Percentiles rank a stretch among this genome's conserved stretches.
phyloP scores from a whole-genome alignment of 2,888 invertebrate species.

The Enoplolaimus lenunculus region DNA sequence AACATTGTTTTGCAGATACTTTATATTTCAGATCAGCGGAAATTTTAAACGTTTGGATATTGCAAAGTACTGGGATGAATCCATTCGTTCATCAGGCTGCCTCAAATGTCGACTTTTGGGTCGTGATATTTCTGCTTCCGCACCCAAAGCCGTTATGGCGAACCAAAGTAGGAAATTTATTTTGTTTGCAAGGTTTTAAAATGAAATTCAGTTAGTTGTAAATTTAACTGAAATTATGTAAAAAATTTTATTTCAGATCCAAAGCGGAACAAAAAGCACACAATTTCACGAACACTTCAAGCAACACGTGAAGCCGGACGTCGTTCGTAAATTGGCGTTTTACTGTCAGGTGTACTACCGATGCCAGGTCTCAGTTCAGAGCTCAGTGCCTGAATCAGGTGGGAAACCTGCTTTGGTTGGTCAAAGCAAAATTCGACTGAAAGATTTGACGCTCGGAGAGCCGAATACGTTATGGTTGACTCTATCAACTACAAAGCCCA shows the following conservation, averaged over 20 bases:
- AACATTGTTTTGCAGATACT: neutral
- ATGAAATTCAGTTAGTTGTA: too few relatives aligned
- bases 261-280: neutral
- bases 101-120: slow-evolving; percentile 17
- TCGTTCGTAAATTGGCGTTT: slow-evolving; percentile 16
- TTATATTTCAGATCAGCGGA: slow-evolving; percentile 13
- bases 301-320: slow-evolving; percentile 17
- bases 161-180: slow-evolving; percentile 17
- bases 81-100: neutral
- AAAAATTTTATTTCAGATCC: slow-evolving; percentile 8
- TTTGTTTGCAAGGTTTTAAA: too few relatives aligned
- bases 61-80: slow-evolving; percentile 14
- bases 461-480: slow-evolving; percentile 20
- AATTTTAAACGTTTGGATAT: slow-evolving; percentile 15
- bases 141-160: slow-evolving; percentile 21
- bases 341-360: slow-evolving; percentile 21
- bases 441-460: slow-evolving; percentile 11
- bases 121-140: slow-evolving; percentile 20
- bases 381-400: too few relatives aligned
- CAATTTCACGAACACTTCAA: slow-evolving; percentile 21
- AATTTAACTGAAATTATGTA: too few relatives aligned
- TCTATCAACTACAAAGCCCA: too few relatives aligned
- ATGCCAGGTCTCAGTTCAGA: neutral
- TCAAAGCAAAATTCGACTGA: slow-evolving; percentile 21
- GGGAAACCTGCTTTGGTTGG: slow-evolving; percentile 10